Evolutionary conservation across 2,797 vertebrate genomes (phyloP).

Genomic region (Furcifer pardalis): DNA sequence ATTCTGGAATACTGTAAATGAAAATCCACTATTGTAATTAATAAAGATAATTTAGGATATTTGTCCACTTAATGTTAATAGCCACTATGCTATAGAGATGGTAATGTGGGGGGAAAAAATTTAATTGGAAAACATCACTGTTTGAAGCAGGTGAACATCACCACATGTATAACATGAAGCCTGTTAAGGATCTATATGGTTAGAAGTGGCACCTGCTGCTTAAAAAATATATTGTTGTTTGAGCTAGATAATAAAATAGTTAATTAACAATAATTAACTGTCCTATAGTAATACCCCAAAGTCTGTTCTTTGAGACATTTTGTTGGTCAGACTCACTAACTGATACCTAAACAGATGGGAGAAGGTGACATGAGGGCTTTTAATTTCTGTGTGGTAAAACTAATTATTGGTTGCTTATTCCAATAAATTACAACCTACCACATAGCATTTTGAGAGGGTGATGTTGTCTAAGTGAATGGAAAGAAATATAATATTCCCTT

Average conservation of each 20-base stretch:
- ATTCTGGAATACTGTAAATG: background rate
- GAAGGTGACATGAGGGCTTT: background rate
- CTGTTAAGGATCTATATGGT: background rate
- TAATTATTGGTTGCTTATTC: background rate
- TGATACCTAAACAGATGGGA: background rate
- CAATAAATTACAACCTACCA: background rate
- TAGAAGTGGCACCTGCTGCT: background rate
- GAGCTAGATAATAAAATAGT: background rate
- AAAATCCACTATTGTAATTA: background rate
- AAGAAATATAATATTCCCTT: background rate
- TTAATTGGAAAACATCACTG: too few relatives aligned
- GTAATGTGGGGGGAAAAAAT: too few relatives aligned
- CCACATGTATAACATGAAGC: background rate
- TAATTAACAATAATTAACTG: background rate
- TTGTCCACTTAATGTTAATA: background rate
- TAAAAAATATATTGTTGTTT: too few relatives aligned
- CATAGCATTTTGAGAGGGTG: background rate
- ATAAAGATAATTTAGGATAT: background rate
- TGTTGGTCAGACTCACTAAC: background rate
- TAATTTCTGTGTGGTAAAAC: background rate
- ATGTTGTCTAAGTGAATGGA: background rate
- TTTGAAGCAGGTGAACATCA: too few relatives aligned
- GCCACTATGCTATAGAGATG: background rate
- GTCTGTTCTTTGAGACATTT: background rate
- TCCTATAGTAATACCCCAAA: background rate